Evolutionary conservation across 2,797 vertebrate genomes (phyloP), one percentile per base, ranked within the genome.

Genomic region (Karalla daura): DNA sequence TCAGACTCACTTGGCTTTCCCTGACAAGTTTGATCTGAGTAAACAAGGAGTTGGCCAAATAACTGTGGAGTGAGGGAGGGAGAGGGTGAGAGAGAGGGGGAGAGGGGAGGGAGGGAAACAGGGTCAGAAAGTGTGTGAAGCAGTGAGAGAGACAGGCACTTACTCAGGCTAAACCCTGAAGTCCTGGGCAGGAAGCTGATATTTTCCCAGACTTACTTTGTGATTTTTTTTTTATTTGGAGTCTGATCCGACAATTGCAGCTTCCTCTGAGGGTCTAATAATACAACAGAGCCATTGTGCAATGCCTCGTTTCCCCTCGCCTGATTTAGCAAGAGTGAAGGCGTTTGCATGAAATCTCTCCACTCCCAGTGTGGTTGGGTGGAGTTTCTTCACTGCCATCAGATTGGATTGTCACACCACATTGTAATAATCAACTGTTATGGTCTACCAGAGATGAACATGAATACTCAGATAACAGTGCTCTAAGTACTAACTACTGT

Each of bases 201-300:
- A 87, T 91, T 91, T 89, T 90, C 86, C 83, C 90, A 89, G 86
- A 89, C 89, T 86, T 84, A 70, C 61, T 80, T 69, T 61, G 61
- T 59, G 71, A 55, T 85, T 83, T 86, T 86, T 72, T 71, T 67
- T 70, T 54, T 75, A 70, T 74, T 63, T 54, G 1, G 40, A 83
- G 85, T 77, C 81, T 93, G 87, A 88, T 91, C 86, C 88, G 87
- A 75, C 87, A 92, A 93, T 91, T 94, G 87, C 46, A 85, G 84
- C 90, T 92, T 93, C 87, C 88, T 94, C 91, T 83, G 72, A 77
- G 73, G 47, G 78, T 50, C 86, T 92, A 93, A 89, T 88, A 94
- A 92, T 88, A 76, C 83, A 90, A 81, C 76, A 58, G 64, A 74
- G 62, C 74, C 88, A 88, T 86, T 88, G 81, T 87, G 83, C 84